Conservation (phyloP, 2,113 vertebrate genomes). For the Lipophrys pholis region DNA sequence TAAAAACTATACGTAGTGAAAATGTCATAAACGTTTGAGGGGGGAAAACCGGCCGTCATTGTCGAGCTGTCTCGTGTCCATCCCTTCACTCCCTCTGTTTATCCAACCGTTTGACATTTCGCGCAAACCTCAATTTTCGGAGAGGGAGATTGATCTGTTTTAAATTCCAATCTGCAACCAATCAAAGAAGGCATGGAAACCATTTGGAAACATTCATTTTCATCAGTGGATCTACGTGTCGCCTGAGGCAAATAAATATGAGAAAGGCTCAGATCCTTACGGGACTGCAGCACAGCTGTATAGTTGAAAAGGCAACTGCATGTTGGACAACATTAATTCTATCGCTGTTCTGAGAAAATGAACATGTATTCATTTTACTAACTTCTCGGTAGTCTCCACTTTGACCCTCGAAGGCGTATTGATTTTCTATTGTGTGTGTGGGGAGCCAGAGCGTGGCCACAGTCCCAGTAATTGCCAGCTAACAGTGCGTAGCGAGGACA, state of each 20-base stretch:
- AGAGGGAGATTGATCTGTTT: slow-evolving; percentile 39
- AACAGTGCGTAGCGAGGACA: slow-evolving; percentile 60
- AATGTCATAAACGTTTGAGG: slow-evolving; percentile 16
- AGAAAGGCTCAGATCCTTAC: slow-evolving; percentile 11
- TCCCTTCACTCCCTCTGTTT: slow-evolving; percentile 26
- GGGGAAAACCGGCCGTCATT: slow-evolving; percentile 9
- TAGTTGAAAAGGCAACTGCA: no score
- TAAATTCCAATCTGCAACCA: slow-evolving; percentile 62
- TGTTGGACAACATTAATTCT: not conserved
- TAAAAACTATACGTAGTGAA: not conserved
- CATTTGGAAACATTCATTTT: slow-evolving; percentile 48
- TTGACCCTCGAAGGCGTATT: slow-evolving; percentile 32
- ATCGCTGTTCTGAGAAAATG: slow-evolving; percentile 1
- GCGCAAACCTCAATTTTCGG: not conserved
- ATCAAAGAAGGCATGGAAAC: slow-evolving; percentile 56
- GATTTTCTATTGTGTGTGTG: slow-evolving; percentile 44
- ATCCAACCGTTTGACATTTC: slow-evolving; percentile 49
- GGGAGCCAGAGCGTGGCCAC: slow-evolving; percentile 33
- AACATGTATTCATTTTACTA: slow-evolving; percentile 9
- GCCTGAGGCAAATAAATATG: slow-evolving; percentile 31
- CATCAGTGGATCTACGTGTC: slow-evolving; percentile 6
- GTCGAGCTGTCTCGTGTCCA: slow-evolving; percentile 9
- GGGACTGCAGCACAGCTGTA: slow-evolving; percentile 16
- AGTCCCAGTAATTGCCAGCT: slow-evolving; percentile 63
- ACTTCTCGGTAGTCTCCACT: slow-evolving; percentile 15